Evolutionary conservation across 1,140 invertebrate species (phyloP).

Genomic region (Pseudoatta argentina): DNA sequence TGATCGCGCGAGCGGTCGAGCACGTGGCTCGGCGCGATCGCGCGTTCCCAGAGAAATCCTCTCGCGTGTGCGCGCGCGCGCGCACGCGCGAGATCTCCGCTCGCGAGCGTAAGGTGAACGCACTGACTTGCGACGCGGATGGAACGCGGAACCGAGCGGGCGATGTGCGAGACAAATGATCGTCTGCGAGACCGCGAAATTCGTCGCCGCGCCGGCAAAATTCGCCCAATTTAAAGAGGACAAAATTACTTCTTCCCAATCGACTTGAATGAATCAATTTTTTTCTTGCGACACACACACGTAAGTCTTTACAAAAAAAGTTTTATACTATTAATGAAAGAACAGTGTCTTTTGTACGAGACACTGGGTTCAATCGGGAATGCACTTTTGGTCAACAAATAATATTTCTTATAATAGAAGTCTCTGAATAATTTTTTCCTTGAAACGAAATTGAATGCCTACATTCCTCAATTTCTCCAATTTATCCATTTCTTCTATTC

Average conservation of each 20-base stretch:
- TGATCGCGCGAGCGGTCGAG: not conserved
- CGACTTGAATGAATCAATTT: not conserved
- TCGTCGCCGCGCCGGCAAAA: conserved; percentile 46
- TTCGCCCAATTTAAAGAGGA: conserved; percentile 38
- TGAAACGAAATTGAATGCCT: not conserved
- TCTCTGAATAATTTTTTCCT: not conserved
- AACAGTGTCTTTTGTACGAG: not conserved
- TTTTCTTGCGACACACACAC: not conserved
- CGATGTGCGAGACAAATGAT: conserved; percentile 84
- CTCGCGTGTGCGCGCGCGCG: conserved; percentile 8
- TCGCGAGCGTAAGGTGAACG: conserved; percentile 83
- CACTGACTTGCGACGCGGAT: conserved; percentile 84
- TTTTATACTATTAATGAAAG: not conserved
- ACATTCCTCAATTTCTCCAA: not conserved
- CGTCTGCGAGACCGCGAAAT: conserved; percentile 79
- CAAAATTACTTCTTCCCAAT: conserved; percentile 24
- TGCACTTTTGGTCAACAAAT: not conserved
- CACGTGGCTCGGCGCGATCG: conserved; percentile 52
- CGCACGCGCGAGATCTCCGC: conserved; percentile 49
- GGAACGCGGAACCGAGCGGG: conserved; percentile 84
- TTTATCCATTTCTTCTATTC: conserved; percentile 13
- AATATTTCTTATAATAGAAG: not conserved
- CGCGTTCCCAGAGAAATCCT: conserved; percentile 55
- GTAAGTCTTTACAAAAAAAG: not conserved
- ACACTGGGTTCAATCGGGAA: not conserved